These are phyloP conservation scores for Sceloporus undulatus DNA, from an alignment of 2,113 vertebrate genomes.

Conservation along the genomic window DNA sequence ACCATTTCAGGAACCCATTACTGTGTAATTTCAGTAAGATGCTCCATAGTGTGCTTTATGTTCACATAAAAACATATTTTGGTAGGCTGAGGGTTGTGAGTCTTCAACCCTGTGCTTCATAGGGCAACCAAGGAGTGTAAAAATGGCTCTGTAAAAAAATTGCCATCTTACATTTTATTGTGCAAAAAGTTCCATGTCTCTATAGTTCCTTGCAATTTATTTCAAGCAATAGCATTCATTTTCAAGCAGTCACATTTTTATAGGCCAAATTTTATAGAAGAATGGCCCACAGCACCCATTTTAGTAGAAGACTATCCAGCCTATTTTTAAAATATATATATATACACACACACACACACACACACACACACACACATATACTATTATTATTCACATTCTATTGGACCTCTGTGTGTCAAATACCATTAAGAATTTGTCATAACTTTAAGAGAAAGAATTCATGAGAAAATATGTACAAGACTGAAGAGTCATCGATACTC, in stretches of 20 bases:
- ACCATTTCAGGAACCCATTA: not conserved
- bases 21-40: not conserved
- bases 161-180: constrained; percentile 9
- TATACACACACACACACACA: no score
- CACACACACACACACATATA: no score
- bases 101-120: constrained; percentile 11
- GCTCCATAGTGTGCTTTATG: constrained; percentile 20
- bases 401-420: not conserved
- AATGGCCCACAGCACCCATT: not conserved
- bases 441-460: not conserved
- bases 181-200: constrained; percentile 10
- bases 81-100: constrained; percentile 4
- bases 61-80: constrained; percentile 22
- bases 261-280: not conserved
- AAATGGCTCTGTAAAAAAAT: constrained; percentile 28
- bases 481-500: constrained; percentile 9
- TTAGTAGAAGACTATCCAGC: not conserved
- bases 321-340: not conserved
- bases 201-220: constrained; percentile 17
- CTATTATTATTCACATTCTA: not conserved
- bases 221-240: constrained; percentile 30
- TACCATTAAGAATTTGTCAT: not conserved
- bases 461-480: constrained; percentile 17
- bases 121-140: constrained; percentile 41
- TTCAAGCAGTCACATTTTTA: constrained; percentile 22